phyloP scores from a whole-genome alignment of 2,113 vertebrate species.

The Perca schrenkii region DNA sequence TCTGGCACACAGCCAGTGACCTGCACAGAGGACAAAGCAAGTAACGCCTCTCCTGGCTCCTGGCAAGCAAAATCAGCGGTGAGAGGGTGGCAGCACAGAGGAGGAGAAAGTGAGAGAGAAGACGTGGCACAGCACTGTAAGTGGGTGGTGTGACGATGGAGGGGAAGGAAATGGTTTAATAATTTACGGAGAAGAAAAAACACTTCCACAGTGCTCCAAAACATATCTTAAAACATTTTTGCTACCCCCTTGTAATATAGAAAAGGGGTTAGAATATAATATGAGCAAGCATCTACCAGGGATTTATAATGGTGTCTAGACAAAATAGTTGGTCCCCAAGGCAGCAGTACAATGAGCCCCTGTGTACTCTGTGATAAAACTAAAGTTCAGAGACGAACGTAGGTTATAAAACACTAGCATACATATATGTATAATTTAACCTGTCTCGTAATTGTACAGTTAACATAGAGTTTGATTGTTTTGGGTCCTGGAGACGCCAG shows the following conservation, averaged over 20 bases:
- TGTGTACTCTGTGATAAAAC: slow-evolving; percentile 19
- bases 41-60: slow-evolving; percentile 78
- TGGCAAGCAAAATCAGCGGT: slow-evolving; percentile 61
- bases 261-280: slow-evolving; percentile 20
- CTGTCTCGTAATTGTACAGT: not conserved
- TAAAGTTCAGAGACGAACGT: slow-evolving; percentile 23
- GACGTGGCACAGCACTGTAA: slow-evolving; percentile 49
- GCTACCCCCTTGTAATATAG: slow-evolving; percentile 25
- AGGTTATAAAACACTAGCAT: not conserved
- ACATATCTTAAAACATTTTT: slow-evolving; percentile 28
- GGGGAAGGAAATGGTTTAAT: slow-evolving; percentile 62
- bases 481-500: not conserved
- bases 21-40: slow-evolving; percentile 81
- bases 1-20: slow-evolving; percentile 78
- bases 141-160: slow-evolving; percentile 60
- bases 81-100: slow-evolving; percentile 55
- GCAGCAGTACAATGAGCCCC: slow-evolving; percentile 2
- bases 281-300: slow-evolving; percentile 33
- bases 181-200: slow-evolving; percentile 41
- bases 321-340: slow-evolving; percentile 40
- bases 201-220: slow-evolving; percentile 22
- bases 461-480: not conserved
- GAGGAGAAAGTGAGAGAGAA: slow-evolving; percentile 57
- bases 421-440: not conserved
- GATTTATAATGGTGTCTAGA: slow-evolving; percentile 55